Base-by-base conservation (phyloP, 2,888 invertebrate genomes). In the Drosophila austrosaltans region DNA sequence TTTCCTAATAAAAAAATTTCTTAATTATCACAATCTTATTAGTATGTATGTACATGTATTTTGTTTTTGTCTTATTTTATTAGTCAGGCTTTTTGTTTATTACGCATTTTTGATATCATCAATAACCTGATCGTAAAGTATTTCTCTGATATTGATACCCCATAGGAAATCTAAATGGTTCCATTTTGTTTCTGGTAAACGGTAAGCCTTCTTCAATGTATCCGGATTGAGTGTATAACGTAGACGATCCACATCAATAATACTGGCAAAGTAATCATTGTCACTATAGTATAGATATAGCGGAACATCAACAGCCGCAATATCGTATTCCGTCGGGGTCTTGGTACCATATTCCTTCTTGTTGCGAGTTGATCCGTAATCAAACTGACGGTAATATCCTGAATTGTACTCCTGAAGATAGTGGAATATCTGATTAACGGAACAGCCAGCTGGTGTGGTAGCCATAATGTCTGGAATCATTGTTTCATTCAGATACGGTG, bases 331-430 rank as follows among this genome's bases (percentile, higher is more conserved):
- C 16, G 91, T 78, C 0, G 90, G 82, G 0, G 61, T 40, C 53
- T 66, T 77, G 57, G 0, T 75, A 32, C 89, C 76, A 28, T 91
- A 89, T 0, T 76, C 73, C 12, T 79, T 68, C 48, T 84, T 71
- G 64, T 90, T 90, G 3, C 90, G 78, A 1, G 22, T 1, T 3
- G 2, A 40, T 48, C 90, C 90, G 25, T 90, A 89, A 53, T 90
- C 90, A n/a, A 80, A 91, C 30, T 83, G 76, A 6, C 88, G 78
- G 74, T 81, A 90, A 20, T 72, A 59, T 0, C 82, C 83, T 0
- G 89, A 88, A 3, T 90, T 76, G 63, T 88, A 88, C 53, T 91
- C 91, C 40, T 90, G 90, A 12, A 90, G 72, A 32, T 90, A 90
- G 63, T 90, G 90, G 57, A 74, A 75, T 2, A 90, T 57, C 56